A percentile compares a stretch with the other conserved stretches of the same genome.
phyloP scores from a whole-genome alignment of 2,888 invertebrate genomes.

The Drosophila paramelanica region DNA sequence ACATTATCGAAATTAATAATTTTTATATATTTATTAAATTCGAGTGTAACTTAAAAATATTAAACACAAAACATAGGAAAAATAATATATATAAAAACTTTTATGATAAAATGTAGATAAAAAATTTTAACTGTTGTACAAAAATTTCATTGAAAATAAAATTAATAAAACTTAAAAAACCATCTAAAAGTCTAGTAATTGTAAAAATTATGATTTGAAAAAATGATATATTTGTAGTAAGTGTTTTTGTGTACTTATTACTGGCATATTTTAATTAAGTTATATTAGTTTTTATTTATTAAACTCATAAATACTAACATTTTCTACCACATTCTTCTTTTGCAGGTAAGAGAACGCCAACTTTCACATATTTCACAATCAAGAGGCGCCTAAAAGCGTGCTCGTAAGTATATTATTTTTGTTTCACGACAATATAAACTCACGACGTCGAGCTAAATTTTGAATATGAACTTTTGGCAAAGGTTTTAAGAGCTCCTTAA shows the following conservation, averaged over 20 bases:
- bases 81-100: no score
- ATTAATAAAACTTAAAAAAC: no score
- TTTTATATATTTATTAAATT: no score
- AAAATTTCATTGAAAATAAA: no score
- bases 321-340: constrained; percentile 18
- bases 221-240: no score
- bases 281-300: not conserved
- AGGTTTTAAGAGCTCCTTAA: constrained; percentile 13
- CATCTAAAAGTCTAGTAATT: no score
- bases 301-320: not conserved
- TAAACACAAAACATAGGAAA: no score
- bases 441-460: constrained; percentile 4
- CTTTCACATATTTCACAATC: constrained; percentile 14
- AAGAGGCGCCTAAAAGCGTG: constrained; percentile 1
- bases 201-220: not conserved
- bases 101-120: no score
- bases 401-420: constrained; percentile 32
- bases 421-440: not conserved
- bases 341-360: constrained; percentile 56
- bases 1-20: no score
- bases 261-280: constrained; percentile 3
- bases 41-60: no score
- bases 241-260: not conserved
- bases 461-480: constrained; percentile 15
- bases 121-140: no score